These are phyloP conservation scores for Spialia ferax DNA, from an alignment of 2,888 invertebrate species.

Conservation along the genomic window DNA sequence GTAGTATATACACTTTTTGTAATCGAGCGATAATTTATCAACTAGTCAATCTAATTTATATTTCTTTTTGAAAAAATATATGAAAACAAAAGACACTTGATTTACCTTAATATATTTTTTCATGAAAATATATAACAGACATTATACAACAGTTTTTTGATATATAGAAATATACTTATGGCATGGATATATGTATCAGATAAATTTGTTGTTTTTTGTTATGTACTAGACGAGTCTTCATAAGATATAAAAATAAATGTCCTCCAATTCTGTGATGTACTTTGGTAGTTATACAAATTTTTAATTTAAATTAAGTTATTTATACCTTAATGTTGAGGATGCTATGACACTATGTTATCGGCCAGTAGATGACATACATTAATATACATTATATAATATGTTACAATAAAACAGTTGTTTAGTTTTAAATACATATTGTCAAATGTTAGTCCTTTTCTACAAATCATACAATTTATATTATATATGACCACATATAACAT, in stretches of 20 bases:
- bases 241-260: not conserved
- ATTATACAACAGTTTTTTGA: not conserved
- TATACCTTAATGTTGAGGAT: not conserved
- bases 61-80: not conserved
- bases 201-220: not conserved
- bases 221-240: not conserved
- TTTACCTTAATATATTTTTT: no score
- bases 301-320: conserved; percentile 8
- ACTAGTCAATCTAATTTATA: not conserved
- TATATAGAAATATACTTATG: not conserved
- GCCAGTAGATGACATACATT: not conserved
- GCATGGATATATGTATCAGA: not conserved
- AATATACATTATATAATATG: not conserved
- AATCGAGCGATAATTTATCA: not conserved
- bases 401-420: not conserved
- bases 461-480: no score
- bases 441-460: no score
- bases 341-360: not conserved
- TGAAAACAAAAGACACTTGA: not conserved
- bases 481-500: no score
- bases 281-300: conserved; percentile 4
- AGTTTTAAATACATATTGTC: no score
- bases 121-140: no score
- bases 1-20: not conserved
- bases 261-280: conserved; percentile 9